Evolutionary conservation across 2,888 invertebrate genomes (phyloP).

Genomic region (Drosophila cognata): DNA sequence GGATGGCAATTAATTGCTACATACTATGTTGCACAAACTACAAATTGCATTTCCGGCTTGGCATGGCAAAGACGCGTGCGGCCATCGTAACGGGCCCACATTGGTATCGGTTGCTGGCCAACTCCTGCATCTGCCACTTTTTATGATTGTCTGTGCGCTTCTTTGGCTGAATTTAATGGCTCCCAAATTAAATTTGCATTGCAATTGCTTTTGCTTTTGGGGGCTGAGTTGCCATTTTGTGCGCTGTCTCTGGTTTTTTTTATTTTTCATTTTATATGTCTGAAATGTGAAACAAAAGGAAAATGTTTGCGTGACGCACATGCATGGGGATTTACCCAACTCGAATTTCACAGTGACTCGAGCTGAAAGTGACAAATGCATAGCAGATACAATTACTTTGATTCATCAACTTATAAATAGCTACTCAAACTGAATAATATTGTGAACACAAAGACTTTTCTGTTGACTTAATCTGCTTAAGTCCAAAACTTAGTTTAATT

Average conservation of each 20-base stretch:
- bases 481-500: not conserved
- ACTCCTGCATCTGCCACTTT: conserved; percentile 8
- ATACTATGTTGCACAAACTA: conserved; percentile 68
- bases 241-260: conserved; percentile 9
- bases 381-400: not conserved
- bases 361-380: conserved; percentile 14
- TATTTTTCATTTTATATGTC: conserved; percentile 8
- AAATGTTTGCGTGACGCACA: conserved; percentile 33
- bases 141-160: conserved; percentile 49
- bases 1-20: conserved; percentile 73
- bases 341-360: conserved; percentile 21
- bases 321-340: conserved; percentile 16
- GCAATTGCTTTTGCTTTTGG: conserved; percentile 55
- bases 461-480: not conserved
- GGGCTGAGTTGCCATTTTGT: conserved; percentile 41
- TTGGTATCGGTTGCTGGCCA: not conserved
- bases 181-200: conserved; percentile 75
- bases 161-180: conserved; percentile 55
- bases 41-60: conserved; percentile 81
- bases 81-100: conserved; percentile 14
- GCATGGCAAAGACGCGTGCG: conserved; percentile 64
- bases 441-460: no score
- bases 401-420: not conserved
- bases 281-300: conserved; percentile 33
- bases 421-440: not conserved